These are phyloP conservation scores for Oryzias javanicus DNA, from an alignment of 2,113 vertebrate genomes.

Conservation along the genomic window DNA sequence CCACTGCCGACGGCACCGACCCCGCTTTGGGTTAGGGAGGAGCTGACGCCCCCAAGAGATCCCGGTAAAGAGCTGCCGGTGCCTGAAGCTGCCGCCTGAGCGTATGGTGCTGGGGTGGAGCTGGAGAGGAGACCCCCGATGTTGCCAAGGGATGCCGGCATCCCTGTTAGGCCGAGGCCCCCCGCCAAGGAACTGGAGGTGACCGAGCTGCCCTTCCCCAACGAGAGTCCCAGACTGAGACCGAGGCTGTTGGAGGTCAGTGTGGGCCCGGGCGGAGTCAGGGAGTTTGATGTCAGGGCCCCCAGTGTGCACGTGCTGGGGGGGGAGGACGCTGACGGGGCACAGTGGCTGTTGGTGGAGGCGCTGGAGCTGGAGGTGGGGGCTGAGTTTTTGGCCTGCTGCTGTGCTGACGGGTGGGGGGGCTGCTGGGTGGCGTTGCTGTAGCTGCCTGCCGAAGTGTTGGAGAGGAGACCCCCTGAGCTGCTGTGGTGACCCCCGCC, in stretches of 20 bases:
- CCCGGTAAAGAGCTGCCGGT: constrained; percentile 45
- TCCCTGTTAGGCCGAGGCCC: constrained; percentile 71
- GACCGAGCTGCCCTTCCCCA: constrained; percentile 53
- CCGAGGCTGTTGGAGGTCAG: constrained; percentile 65
- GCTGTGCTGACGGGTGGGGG: constrained; percentile 52
- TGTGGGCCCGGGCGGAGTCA: constrained; percentile 22
- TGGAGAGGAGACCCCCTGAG: constrained; percentile 61
- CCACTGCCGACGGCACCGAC: constrained; percentile 47
- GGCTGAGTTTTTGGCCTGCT: constrained; percentile 63
- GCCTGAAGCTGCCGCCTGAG: constrained; percentile 80
- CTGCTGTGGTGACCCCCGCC: constrained; percentile 57
- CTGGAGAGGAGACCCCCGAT: constrained; percentile 61
- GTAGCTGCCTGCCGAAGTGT: constrained; percentile 71
- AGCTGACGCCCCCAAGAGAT: constrained; percentile 44
- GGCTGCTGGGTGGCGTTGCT: constrained; percentile 77
- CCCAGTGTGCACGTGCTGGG: constrained; percentile 53
- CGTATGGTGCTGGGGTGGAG: constrained; percentile 82
- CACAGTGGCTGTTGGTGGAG: constrained; percentile 48
- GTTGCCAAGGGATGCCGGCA: constrained; percentile 69
- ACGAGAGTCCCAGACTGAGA: constrained; percentile 59
- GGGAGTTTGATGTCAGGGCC: constrained; percentile 48
- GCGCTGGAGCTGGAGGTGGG: constrained; percentile 40
- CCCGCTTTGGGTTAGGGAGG: constrained; percentile 28
- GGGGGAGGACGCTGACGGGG: constrained; percentile 49
- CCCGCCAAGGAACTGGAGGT: constrained; percentile 53